Conservation (phyloP, 2,113 vertebrate species). For the Phrynosoma platyrhinos region DNA sequence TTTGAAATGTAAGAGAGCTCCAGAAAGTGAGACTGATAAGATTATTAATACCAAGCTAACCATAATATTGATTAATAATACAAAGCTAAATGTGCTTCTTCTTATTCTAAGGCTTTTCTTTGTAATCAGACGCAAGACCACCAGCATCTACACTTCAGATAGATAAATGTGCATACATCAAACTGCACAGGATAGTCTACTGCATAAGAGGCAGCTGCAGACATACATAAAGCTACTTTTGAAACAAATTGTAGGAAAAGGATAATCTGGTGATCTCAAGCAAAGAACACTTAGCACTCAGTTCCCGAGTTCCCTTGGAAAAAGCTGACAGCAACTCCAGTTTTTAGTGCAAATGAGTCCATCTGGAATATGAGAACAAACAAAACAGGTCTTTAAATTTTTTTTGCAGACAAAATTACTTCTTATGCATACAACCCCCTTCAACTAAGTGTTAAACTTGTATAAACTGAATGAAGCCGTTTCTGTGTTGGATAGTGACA, state of each 20-base stretch:
- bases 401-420: too few species aligned
- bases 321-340: background rate
- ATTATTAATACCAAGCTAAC: constrained; percentile 25
- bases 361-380: background rate
- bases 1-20: constrained; percentile 46
- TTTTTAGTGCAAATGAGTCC: constrained; percentile 1
- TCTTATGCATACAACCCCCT: background rate
- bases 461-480: background rate
- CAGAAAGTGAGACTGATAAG: constrained; percentile 39
- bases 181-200: constrained; percentile 46
- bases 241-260: background rate
- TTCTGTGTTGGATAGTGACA: background rate
- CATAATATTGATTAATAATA: constrained; percentile 27
- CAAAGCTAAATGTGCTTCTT: background rate
- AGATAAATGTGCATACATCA: background rate
- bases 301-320: background rate
- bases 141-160: background rate
- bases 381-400: too few species aligned
- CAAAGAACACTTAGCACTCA: background rate
- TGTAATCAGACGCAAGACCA: constrained; percentile 13
- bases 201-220: background rate
- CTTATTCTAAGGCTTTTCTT: background rate
- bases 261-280: background rate
- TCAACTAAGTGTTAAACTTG: background rate
- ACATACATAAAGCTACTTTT: constrained; percentile 29